Evolutionary conservation across 2,797 vertebrate species (phyloP).

Genomic region (Gadopsis bispinosus): DNA sequence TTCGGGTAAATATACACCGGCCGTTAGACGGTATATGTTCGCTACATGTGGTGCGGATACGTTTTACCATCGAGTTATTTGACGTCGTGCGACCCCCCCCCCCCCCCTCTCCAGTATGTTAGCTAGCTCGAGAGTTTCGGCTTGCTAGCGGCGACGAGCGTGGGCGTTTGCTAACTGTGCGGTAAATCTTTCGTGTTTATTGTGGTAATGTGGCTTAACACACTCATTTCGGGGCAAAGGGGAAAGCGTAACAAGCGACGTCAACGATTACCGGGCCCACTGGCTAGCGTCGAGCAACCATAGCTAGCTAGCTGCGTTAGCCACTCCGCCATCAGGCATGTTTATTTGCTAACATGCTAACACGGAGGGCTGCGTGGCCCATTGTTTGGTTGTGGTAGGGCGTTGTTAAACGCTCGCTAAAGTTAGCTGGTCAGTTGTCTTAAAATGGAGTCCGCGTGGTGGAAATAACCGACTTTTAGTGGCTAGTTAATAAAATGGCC

Average conservation of each 20-base stretch:
- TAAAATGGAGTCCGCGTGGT: conserved; percentile 55
- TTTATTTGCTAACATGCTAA: conserved; percentile 28
- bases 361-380: not conserved
- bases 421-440: not conserved
- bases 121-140: conserved; percentile 12
- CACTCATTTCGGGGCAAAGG: accelerated
- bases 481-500: conserved; percentile 70
- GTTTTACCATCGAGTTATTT: too few relatives aligned
- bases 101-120: not conserved
- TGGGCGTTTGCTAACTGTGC: not conserved
- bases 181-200: accelerated
- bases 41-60: not conserved
- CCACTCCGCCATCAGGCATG: not conserved
- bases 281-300: not conserved
- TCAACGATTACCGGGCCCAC: not conserved
- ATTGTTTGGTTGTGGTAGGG: not conserved
- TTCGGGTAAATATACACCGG: conserved; percentile 61
- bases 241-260: not conserved
- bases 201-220: accelerated
- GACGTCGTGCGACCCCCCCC: not conserved
- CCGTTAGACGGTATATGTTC: accelerated
- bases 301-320: not conserved
- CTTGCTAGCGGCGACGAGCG: not conserved
- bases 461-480: conserved; percentile 1
- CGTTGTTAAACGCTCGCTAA: not conserved